These are phyloP conservation scores for Enteromius thamalakanensis DNA, from an alignment of 2,797 vertebrate species.

Conservation along the genomic window DNA sequence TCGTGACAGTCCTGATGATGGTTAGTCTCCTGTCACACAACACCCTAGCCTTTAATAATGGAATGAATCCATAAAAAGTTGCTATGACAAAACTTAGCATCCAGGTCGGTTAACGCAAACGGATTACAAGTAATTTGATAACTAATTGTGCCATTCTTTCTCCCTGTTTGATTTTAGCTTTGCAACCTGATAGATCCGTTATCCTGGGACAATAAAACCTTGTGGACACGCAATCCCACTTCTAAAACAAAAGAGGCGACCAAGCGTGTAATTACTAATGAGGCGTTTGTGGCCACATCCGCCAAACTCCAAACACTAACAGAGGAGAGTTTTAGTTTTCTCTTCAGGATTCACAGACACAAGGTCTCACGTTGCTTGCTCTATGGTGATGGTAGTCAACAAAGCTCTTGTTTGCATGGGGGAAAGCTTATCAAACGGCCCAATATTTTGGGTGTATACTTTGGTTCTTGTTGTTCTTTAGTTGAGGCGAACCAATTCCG, in stretches of 20 bases:
- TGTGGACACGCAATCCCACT: constrained; percentile 62
- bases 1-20: constrained; percentile 31
- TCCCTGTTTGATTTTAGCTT: constrained; percentile 64
- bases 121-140: constrained; percentile 79
- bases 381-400: constrained; percentile 24
- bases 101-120: constrained; percentile 67
- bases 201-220: constrained; percentile 66
- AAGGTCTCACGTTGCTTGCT: constrained; percentile 18
- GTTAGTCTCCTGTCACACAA: neutral
- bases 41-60: constrained; percentile 57
- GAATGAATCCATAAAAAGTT: constrained; percentile 67
- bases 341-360: constrained; percentile 19
- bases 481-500: neutral
- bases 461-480: neutral
- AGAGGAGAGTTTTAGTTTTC: constrained; percentile 37
- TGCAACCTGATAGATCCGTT: constrained; percentile 78
- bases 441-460: constrained; percentile 30
- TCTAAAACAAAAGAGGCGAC: constrained; percentile 62
- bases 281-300: constrained; percentile 40
- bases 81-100: constrained; percentile 68
- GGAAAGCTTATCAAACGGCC: neutral
- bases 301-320: constrained; percentile 43
- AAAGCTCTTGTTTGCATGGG: constrained; percentile 12
- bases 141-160: constrained; percentile 74
- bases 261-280: constrained; percentile 57